A percentile compares a stretch with the other conserved stretches of the same genome.
These are phyloP conservation scores for Leptinotarsa tumamoca DNA, from an alignment of 2,888 invertebrate species.

Conservation along the genomic window DNA sequence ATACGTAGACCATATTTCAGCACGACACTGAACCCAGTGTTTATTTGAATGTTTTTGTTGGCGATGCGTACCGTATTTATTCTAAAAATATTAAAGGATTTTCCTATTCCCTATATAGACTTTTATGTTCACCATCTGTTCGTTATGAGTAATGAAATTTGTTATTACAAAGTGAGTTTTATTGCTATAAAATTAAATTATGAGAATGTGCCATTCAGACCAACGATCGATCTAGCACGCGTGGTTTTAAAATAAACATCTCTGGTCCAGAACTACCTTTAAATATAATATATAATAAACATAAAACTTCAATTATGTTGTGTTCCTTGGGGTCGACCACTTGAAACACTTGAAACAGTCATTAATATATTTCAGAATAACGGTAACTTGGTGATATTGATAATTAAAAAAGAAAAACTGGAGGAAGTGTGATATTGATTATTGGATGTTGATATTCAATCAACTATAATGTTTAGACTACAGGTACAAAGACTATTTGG, in stretches of 20 bases:
- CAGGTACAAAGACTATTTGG: no score
- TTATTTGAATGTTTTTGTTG: conserved; percentile 17
- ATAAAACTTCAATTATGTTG: no score
- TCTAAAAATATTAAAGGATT: conserved; percentile 43
- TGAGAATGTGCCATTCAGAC: conserved; percentile 17
- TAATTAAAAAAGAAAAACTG: no score
- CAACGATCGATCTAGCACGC: conserved; percentile 13
- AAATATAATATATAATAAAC: no score
- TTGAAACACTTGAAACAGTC: no score
- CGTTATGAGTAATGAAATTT: conserved; percentile 43
- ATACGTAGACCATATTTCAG: background rate
- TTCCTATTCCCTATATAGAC: conserved; percentile 43
- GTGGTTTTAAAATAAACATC: conserved; percentile 10
- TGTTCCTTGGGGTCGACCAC: no score
- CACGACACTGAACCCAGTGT: conserved; percentile 18
- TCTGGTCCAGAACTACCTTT: background rate
- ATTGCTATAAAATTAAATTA: conserved; percentile 43
- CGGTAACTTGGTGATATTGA: no score
- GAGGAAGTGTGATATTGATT: no score
- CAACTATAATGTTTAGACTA: no score
- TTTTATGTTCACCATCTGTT: conserved; percentile 46
- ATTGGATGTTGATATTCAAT: no score
- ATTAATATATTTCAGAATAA: no score
- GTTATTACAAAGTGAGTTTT: conserved; percentile 44
- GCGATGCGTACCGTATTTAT: conserved; percentile 31